Percentiles rank a stretch among this genome's conserved stretches.
These are phyloP conservation scores for Heliothis subflexa DNA, from an alignment of 1,140 invertebrate species.

Conservation along the genomic window DNA sequence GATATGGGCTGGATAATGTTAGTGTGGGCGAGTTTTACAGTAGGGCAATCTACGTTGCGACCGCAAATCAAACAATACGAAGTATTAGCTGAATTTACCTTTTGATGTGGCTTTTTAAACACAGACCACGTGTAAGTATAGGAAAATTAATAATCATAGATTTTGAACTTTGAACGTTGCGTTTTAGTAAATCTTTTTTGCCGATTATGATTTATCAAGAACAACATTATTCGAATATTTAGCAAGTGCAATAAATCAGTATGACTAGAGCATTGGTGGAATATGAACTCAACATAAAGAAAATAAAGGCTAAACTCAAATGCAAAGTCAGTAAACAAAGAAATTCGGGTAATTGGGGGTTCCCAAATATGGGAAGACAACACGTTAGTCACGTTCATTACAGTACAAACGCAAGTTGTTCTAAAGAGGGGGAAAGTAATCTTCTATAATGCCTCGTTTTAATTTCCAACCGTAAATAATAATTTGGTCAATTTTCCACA, in stretches of 20 bases:
- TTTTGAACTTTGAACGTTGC: neutral
- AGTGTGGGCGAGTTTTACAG: slow-evolving; percentile 19
- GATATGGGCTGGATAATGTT: slow-evolving; percentile 35
- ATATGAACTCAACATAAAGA: slow-evolving; percentile 17
- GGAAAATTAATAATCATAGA: slow-evolving; percentile 15
- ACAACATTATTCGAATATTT: slow-evolving; percentile 19
- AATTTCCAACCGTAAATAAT: slow-evolving; percentile 84
- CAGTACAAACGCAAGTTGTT: slow-evolving; percentile 55
- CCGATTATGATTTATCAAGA: neutral
- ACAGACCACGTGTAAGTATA: slow-evolving; percentile 28
- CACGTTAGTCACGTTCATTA: slow-evolving; percentile 50
- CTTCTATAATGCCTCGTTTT: slow-evolving; percentile 78
- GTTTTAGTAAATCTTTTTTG: slow-evolving; percentile 12
- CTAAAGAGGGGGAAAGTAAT: slow-evolving; percentile 72
- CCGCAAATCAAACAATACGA: slow-evolving; percentile 51
- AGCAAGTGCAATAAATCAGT: slow-evolving; percentile 6
- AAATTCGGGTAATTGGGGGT: slow-evolving; percentile 31
- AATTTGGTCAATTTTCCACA: slow-evolving; percentile 85
- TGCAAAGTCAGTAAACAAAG: slow-evolving; percentile 19
- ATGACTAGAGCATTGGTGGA: neutral
- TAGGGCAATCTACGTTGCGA: slow-evolving; percentile 35
- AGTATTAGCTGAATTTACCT: slow-evolving; percentile 50
- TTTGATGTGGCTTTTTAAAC: slow-evolving; percentile 54
- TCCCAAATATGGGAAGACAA: slow-evolving; percentile 47
- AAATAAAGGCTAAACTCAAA: slow-evolving; percentile 19